Evolutionary conservation across 1,140 invertebrate genomes (phyloP), one percentile per base, ranked within the genome.

Genomic region (Goniozus legneri): DNA sequence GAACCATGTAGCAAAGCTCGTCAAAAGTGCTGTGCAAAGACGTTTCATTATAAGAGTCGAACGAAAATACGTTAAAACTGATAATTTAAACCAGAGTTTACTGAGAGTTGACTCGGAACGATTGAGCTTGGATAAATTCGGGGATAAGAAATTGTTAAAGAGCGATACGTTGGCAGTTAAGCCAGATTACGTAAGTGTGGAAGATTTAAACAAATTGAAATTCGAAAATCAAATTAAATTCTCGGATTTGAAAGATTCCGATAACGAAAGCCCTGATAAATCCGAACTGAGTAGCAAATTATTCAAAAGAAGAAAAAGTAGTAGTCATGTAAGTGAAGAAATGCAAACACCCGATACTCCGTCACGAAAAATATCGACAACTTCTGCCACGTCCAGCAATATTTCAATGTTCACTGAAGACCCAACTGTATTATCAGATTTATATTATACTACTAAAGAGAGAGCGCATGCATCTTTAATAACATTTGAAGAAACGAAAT

Each of bases 401-500:
- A 51, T 39, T 2, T 56, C 44, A 8, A 27, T 44, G 1, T 66
- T 66, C 2, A 47, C 36, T 15, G 33, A 19, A n/a, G 44, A 33
- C 34, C 3, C 51, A 12, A 43, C 40, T 1, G 66, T 36, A 15
- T 36, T 73, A 2, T 41, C 43, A 0, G 67, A 73, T 48, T 56
- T 74, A 10, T 75, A 66, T 60, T 63, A 44, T 37, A 81, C 65
- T 70, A 73, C 67, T 0, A 65, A 67, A 13, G 72, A 75, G 12
- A 73, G 66, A 14, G n/a, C 37, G 2, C 63, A 54, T 8, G 64
- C 73, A 0, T 64, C 62, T 24, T 50, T 89, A 10, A 84, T 90
- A 22, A 69, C 78, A 0, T 89, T 91, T 51, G 82, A 91, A 42
- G 89, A 94, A 58, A 81, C 85, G 43, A 85, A 84, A 51, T 80